phyloP scores from a whole-genome alignment of 2,113 vertebrate species.

The Lynx canadensis region DNA sequence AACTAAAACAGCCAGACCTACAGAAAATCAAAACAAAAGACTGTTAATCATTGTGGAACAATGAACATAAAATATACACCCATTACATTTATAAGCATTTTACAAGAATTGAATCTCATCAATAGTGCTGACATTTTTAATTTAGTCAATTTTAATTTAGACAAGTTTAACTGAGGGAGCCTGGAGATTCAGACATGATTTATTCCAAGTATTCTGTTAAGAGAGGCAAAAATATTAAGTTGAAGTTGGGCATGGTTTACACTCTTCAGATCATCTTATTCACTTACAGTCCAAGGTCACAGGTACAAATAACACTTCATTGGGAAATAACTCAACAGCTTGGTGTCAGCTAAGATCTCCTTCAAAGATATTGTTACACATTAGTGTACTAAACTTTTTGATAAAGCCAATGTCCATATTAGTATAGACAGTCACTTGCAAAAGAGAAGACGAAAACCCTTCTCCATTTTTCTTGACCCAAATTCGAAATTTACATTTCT shows the following conservation, averaged over 20 bases:
- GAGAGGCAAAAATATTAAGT: constrained; percentile 32
- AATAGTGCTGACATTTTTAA: constrained; percentile 37
- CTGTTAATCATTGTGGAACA: constrained; percentile 30
- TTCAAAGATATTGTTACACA: background rate
- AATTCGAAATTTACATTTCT: background rate
- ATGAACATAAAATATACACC: background rate
- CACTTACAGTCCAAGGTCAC: background rate
- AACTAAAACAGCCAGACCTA: constrained; percentile 90
- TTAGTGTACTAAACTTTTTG: background rate
- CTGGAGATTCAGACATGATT: background rate
- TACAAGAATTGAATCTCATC: constrained; percentile 8
- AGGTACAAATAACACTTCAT: background rate
- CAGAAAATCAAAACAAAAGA: constrained; percentile 64
- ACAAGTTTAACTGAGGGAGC: background rate
- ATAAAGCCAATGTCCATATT: background rate
- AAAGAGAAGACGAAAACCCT: background rate
- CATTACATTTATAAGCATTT: constrained; percentile 29
- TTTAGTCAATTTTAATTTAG: constrained; percentile 19
- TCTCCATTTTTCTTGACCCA: background rate
- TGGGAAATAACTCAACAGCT: background rate
- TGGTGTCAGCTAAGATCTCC: background rate
- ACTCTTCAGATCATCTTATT: background rate
- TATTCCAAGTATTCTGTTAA: background rate
- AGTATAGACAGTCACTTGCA: background rate
- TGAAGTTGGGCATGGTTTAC: background rate